These are phyloP conservation scores for Ibycter americanus DNA, from an alignment of 2,797 vertebrate species.

Conservation along the genomic window DNA sequence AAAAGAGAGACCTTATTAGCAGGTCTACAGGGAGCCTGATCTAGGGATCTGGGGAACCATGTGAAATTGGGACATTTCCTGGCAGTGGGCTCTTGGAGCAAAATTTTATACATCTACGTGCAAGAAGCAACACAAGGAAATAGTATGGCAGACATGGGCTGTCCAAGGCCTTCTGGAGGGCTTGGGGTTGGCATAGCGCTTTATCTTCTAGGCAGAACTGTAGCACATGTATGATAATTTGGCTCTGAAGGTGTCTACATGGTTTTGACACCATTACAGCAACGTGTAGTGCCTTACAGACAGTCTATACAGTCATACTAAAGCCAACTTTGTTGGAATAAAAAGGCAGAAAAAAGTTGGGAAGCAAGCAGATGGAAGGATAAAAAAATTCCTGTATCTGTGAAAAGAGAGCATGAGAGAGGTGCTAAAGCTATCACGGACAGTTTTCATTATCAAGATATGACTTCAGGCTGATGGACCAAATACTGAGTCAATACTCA, in stretches of 20 bases:
- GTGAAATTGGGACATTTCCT: not conserved
- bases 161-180: not conserved
- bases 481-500: not conserved
- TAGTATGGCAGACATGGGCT: not conserved
- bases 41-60: not conserved
- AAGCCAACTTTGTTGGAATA: not conserved
- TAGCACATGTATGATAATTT: not conserved
- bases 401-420: not conserved
- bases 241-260: not conserved
- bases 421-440: not conserved
- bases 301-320: not conserved
- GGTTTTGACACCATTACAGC: not conserved
- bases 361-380: not conserved
- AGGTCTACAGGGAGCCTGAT: not conserved
- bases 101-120: not conserved
- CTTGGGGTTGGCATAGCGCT: not conserved
- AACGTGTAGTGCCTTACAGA: not conserved
- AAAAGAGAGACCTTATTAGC: not conserved
- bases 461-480: not conserved
- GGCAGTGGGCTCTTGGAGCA: not conserved
- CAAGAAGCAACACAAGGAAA: not conserved
- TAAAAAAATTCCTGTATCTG: not conserved
- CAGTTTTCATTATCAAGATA: not conserved
- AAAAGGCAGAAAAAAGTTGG: not conserved
- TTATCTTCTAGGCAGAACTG: not conserved